Percentiles rank a stretch among this genome's conserved stretches.
phyloP scores from a whole-genome alignment of 2,113 vertebrate genomes.

The mouse (Mus musculus) region DNA sequence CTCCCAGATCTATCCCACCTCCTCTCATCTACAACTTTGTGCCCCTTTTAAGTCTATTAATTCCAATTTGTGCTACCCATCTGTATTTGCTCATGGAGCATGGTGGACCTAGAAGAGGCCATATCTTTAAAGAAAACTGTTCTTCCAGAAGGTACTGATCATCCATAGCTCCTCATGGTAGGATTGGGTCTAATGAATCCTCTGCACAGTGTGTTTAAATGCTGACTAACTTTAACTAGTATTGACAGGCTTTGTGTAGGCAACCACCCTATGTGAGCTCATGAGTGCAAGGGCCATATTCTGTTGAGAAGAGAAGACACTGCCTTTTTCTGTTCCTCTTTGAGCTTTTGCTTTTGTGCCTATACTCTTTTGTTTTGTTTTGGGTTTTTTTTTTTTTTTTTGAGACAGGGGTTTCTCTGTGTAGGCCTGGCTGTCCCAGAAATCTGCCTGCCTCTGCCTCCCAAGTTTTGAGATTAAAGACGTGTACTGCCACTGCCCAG shows the following conservation, averaged over 20 bases:
- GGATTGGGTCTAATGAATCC: not conserved
- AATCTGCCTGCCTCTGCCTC: too few species aligned
- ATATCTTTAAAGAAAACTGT: not conserved
- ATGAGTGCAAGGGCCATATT: too few species aligned
- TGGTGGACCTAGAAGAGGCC: not conserved
- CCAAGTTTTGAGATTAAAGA: too few species aligned
- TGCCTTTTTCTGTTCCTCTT: not conserved
- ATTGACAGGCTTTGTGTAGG: not conserved
- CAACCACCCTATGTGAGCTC: not conserved
- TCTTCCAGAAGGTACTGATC: not conserved
- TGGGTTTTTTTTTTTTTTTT: too few species aligned
- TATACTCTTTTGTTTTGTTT: too few species aligned
- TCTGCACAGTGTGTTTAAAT: not conserved
- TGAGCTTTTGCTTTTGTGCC: not conserved
- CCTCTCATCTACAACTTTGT: not conserved
- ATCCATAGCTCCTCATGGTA: not conserved
- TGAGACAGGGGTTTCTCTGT: too few species aligned
- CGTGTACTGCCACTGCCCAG: too few species aligned
- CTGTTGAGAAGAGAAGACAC: not conserved
- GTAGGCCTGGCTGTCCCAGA: too few species aligned
- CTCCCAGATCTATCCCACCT: not conserved
- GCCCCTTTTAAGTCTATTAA: not conserved
- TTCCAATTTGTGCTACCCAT: not conserved
- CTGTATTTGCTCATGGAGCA: not conserved
- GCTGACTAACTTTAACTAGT: not conserved